phyloP scores from a whole-genome alignment of 2,888 invertebrate species.

The Dysmachus trigonus region DNA sequence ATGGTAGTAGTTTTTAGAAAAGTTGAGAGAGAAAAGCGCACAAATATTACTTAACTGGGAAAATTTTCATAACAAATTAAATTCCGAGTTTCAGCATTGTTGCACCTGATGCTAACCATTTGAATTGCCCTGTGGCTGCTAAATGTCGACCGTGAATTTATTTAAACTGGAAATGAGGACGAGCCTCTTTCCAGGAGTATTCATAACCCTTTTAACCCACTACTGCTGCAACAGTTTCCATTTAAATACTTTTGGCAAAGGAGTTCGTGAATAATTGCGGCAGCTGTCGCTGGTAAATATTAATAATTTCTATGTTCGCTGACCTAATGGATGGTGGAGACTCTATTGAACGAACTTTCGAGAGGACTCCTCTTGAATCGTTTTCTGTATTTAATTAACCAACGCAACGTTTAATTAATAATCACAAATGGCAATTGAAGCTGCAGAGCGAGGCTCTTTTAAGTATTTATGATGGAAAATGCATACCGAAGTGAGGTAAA shows the following conservation, averaged over 20 bases:
- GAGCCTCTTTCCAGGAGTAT: not conserved
- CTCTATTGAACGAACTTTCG: not conserved
- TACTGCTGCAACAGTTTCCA: not conserved
- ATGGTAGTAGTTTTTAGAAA: not conserved
- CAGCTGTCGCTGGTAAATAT: not conserved
- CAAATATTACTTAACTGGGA: not conserved
- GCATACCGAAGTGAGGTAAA: no score
- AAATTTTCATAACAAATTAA: slow-evolving; percentile 34
- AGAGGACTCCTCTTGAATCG: not conserved
- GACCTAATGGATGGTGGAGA: not conserved
- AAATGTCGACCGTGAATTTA: slow-evolving; percentile 35
- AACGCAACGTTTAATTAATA: not conserved
- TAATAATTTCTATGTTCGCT: not conserved
- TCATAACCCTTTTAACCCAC: not conserved
- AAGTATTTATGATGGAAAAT: not conserved
- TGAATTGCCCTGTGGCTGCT: not conserved
- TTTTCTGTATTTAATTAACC: not conserved
- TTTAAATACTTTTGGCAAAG: slow-evolving; percentile 28
- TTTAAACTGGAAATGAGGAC: slow-evolving; percentile 7
- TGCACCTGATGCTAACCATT: slow-evolving; percentile 36
- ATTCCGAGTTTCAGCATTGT: not conserved
- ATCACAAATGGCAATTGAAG: not conserved
- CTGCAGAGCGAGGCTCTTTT: not conserved
- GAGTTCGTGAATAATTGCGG: slow-evolving; percentile 28
- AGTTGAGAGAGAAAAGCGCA: not conserved